These are phyloP conservation scores for Cinclus mexicanus DNA, from an alignment of 2,113 vertebrate species.

Conservation along the genomic window DNA sequence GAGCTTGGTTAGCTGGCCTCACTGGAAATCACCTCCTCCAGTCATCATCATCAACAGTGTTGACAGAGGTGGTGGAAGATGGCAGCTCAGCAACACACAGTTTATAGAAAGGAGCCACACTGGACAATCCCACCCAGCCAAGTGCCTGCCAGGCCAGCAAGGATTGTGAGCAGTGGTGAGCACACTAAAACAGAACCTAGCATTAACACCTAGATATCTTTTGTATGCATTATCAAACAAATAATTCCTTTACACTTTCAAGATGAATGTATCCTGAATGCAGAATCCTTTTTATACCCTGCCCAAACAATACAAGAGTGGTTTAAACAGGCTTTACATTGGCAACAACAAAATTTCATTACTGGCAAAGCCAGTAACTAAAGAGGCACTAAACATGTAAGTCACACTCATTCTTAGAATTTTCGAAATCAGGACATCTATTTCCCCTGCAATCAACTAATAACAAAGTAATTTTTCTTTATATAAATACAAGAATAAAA, in stretches of 20 bases:
- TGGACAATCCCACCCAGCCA: background rate
- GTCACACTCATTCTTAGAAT: background rate
- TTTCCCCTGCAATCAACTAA: slow-evolving; percentile 67
- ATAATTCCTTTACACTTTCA: background rate
- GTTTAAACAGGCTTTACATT: background rate
- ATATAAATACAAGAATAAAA: slow-evolving; percentile 68
- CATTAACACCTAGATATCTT: background rate
- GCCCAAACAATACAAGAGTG: background rate
- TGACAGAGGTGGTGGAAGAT: background rate
- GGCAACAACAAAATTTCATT: background rate
- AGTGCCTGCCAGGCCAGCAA: background rate
- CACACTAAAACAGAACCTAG: background rate
- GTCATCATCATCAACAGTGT: background rate
- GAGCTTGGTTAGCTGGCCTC: background rate
- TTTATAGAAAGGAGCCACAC: background rate
- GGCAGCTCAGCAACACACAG: background rate
- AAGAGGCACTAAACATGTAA: background rate
- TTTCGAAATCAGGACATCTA: slow-evolving; percentile 17
- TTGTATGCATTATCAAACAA: background rate
- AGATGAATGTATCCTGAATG: background rate
- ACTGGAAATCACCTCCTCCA: background rate
- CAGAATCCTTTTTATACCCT: background rate
- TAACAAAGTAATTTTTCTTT: slow-evolving; percentile 67
- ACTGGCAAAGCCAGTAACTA: background rate
- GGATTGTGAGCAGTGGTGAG: background rate